Conservation (phyloP, 1,140 invertebrate species). For the Drosophila busckii region DNA sequence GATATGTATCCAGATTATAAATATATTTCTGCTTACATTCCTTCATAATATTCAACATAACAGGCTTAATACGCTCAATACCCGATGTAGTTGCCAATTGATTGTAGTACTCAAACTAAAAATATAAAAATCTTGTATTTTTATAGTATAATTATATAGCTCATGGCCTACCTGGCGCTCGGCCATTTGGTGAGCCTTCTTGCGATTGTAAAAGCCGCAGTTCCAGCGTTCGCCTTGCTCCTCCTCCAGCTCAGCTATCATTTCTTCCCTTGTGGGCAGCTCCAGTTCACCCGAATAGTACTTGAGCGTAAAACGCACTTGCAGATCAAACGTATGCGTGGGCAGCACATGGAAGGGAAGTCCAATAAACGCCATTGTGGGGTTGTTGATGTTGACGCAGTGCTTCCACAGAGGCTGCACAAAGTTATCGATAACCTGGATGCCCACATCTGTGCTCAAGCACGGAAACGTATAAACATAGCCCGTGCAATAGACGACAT, state of each 20-base stretch:
- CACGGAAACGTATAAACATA: slow-evolving; percentile 92
- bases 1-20: slow-evolving; percentile 83
- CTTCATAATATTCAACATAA: slow-evolving; percentile 85
- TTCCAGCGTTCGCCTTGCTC: slow-evolving; percentile 81
- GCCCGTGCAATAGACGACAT: slow-evolving; percentile 90
- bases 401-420: slow-evolving; percentile 94
- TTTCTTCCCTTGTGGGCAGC: slow-evolving; percentile 84
- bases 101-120: slow-evolving; percentile 85
- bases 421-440: slow-evolving; percentile 87
- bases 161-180: slow-evolving; percentile 81
- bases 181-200: slow-evolving; percentile 88
- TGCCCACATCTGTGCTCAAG: slow-evolving; percentile 84
- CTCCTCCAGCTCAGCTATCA: slow-evolving; percentile 83
- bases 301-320: slow-evolving; percentile 87
- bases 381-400: slow-evolving; percentile 88
- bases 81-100: slow-evolving; percentile 83
- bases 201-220: slow-evolving; percentile 81
- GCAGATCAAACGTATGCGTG: slow-evolving; percentile 91
- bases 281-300: slow-evolving; percentile 83
- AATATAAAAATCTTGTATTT: slow-evolving; percentile 12
- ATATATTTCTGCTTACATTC: slow-evolving; percentile 84
- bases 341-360: slow-evolving; percentile 89
- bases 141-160: not conserved
- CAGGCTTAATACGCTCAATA: slow-evolving; percentile 82
- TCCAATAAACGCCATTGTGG: slow-evolving; percentile 89